Conservation (phyloP, 1,140 invertebrate species). For the Tenebrio molitor region DNA sequence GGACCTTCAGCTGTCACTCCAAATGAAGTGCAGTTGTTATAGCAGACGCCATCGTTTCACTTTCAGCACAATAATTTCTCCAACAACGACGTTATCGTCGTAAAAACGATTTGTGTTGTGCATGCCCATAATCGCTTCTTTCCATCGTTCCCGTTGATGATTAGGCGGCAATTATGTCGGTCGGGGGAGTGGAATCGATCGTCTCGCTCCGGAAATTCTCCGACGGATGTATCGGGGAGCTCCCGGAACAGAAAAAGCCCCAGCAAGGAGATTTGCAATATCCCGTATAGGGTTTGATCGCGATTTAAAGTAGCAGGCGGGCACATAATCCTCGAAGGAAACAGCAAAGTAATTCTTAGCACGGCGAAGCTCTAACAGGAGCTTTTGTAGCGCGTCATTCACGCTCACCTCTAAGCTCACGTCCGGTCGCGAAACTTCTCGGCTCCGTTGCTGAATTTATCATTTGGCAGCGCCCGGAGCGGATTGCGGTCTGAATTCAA, state of each 20-base stretch:
- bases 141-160: background rate
- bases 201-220: conserved; percentile 10
- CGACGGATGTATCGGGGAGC: conserved; percentile 28
- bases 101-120: too few relatives aligned
- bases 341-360: conserved; percentile 54
- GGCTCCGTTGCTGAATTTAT: conserved; percentile 52
- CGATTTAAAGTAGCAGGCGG: conserved; percentile 51
- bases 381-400: conserved; percentile 53
- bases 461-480: conserved; percentile 46
- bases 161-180: conserved; percentile 9
- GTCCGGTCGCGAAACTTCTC: conserved; percentile 55
- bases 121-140: too few relatives aligned
- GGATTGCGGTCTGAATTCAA: conserved; percentile 54
- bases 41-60: too few relatives aligned
- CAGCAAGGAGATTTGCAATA: conserved; percentile 39
- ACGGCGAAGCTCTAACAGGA: conserved; percentile 51
- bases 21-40: too few relatives aligned
- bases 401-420: conserved; percentile 52
- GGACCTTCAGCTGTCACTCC: too few relatives aligned
- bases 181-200: conserved; percentile 7
- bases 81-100: too few relatives aligned
- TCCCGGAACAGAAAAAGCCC: conserved; percentile 30
- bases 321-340: conserved; percentile 52
- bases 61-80: too few relatives aligned
- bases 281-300: conserved; percentile 48